phyloP scores from a whole-genome alignment of 1,140 invertebrate genomes.

The Orchesella cincta region DNA sequence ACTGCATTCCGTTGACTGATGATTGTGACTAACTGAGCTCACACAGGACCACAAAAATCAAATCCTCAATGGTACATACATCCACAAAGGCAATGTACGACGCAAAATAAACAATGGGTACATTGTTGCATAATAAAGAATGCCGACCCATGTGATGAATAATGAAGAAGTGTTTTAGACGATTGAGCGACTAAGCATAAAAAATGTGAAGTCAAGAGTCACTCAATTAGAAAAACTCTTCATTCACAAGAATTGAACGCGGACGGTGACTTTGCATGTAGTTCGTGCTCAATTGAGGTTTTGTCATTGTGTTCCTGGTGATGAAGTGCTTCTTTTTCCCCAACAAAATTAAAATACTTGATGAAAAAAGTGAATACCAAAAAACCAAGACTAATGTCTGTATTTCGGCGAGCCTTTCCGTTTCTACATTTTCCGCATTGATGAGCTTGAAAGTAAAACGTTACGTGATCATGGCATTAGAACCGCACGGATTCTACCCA shows the following conservation, averaged over 20 bases:
- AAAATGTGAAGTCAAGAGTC: neutral
- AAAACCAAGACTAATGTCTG: too few species aligned
- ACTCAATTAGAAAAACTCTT: conserved; percentile 15
- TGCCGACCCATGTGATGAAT: too few species aligned
- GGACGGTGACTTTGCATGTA: neutral
- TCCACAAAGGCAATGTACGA: too few species aligned
- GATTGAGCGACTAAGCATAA: neutral
- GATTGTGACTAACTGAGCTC: too few species aligned
- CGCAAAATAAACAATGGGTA: neutral
- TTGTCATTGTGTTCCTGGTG: neutral
- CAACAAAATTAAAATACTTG: too few species aligned
- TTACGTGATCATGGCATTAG: neutral
- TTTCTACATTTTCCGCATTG: conserved; percentile 1
- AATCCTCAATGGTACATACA: neutral
- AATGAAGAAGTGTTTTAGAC: neutral
- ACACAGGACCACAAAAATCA: too few species aligned
- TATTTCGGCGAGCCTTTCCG: neutral
- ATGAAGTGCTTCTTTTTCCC: too few species aligned
- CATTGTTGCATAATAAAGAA: too few species aligned
- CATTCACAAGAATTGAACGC: neutral
- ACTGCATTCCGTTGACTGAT: too few species aligned
- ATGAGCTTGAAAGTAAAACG: conserved; percentile 24
- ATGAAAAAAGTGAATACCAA: too few species aligned
- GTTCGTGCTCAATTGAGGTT: neutral
- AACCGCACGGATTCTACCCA: neutral